Base-by-base conservation (phyloP, 2,888 invertebrate genomes). In the Tuberolachnus salignus region DNA sequence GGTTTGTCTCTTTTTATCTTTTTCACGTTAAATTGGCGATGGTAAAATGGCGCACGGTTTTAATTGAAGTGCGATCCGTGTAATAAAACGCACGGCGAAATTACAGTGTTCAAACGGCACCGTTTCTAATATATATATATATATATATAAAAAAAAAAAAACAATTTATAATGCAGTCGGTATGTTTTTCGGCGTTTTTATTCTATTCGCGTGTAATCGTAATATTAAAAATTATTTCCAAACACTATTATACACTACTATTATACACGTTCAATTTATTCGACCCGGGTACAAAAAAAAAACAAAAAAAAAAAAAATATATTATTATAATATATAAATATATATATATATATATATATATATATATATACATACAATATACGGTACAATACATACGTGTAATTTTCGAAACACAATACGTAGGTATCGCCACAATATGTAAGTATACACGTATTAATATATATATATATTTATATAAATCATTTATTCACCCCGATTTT, bases 401-500 rank as follows among this genome's bases (percentile, higher is more conserved):
- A 34, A 34, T 34, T 34, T 34, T 34, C n/a, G 51, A 4, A 6
- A 53, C 21, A 11, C 55, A 11, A 19, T 21, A 10, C 9, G 10
- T 10, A 46, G 46, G 19, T 55, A 21, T 46, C 72, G 61, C 72
- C 46, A 19, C 46, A 14, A 14, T 51, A 14, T 19, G 13, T 6
- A 34, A 3, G 34, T 34, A 34, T 34, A 34, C 13, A n/a, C 26
- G 13, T 26, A 71, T 71, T 46, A 71, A 71, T 71, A 34, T 6
- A 6, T 4, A 34, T 34, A 34, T 3, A 6, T 53, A 53, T 8
- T 16, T n/a, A 14, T 26, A 71, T 71, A 59, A 71, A 71, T 71
- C 71, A 71, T 71, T 71, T 59, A 71, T 71, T 71, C 71, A 71
- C 71, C 71, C 71, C 46, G 71, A 71, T 59, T 71, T 59, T 59